Conservation (phyloP, 2,888 invertebrate species). For the Mythimna loreyi region DNA sequence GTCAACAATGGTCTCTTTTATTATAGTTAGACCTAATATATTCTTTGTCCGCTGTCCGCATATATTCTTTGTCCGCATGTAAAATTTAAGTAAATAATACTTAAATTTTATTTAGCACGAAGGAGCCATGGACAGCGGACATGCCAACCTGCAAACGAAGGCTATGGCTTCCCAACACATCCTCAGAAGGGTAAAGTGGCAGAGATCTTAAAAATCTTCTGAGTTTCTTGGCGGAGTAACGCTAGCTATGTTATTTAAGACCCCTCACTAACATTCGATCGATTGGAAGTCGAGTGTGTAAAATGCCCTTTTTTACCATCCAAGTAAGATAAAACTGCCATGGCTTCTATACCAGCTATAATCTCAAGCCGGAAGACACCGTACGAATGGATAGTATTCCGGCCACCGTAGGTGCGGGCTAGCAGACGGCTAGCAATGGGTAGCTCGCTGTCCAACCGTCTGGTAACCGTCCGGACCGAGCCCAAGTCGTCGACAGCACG, state of each 20-base stretch:
- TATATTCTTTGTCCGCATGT: too few species aligned
- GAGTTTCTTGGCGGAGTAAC: not conserved
- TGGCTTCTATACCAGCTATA: not conserved
- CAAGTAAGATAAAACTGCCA: not conserved
- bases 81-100: too few species aligned
- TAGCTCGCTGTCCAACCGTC: too few species aligned
- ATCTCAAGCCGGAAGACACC: not conserved
- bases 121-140: too few species aligned
- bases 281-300: not conserved
- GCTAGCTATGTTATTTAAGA: not conserved
- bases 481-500: too few species aligned
- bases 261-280: not conserved
- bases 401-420: too few species aligned
- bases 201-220: not conserved
- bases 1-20: too few species aligned
- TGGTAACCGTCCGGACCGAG: too few species aligned
- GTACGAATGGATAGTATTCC: not conserved
- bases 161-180: not conserved
- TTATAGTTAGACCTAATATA: too few species aligned
- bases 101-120: not conserved
- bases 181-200: too few species aligned
- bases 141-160: not conserved
- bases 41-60: too few species aligned
- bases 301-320: not conserved
- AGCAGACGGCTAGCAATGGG: too few species aligned